Percentiles rank a stretch among this genome's conserved stretches.
Evolutionary conservation across 2,797 vertebrate genomes (phyloP).

Genomic region (Adrianichthys oophorus): DNA sequence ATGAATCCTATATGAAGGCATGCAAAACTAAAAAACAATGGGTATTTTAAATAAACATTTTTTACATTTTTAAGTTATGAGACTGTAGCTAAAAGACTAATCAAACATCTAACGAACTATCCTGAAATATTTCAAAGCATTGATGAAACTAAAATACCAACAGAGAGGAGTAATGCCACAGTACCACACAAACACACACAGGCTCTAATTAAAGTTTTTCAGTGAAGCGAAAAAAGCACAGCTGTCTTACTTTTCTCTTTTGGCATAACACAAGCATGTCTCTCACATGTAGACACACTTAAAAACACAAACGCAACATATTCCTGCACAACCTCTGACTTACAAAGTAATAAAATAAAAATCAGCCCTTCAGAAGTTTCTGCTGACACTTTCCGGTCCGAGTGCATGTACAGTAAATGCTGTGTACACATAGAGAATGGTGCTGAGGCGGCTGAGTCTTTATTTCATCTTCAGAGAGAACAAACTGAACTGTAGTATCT

Average conservation of each 20-base stretch:
- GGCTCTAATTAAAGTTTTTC: slow-evolving; percentile 68
- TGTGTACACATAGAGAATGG: slow-evolving; percentile 41
- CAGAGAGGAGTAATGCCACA: slow-evolving; percentile 31
- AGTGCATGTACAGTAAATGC: slow-evolving; percentile 53
- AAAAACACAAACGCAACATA: slow-evolving; percentile 33
- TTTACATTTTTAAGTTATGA: too few relatives aligned
- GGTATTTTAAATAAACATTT: too few relatives aligned
- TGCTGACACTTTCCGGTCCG: slow-evolving; percentile 49
- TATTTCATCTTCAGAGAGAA: slow-evolving; percentile 37
- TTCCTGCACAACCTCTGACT: slow-evolving; percentile 9
- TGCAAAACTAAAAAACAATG: background rate
- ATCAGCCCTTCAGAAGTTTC: slow-evolving; percentile 37
- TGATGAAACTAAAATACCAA: slow-evolving; percentile 45
- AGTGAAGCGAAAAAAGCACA: slow-evolving; percentile 69
- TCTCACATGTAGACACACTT: slow-evolving; percentile 31
- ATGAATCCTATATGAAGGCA: background rate
- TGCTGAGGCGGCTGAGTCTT: slow-evolving; percentile 37
- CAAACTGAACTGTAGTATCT: slow-evolving; percentile 21
- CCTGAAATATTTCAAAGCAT: slow-evolving; percentile 8
- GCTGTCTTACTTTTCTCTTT: slow-evolving; percentile 63
- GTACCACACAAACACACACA: slow-evolving; percentile 17
- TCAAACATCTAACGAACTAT: too few relatives aligned
- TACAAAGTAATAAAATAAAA: slow-evolving; percentile 40
- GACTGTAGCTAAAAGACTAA: too few relatives aligned
- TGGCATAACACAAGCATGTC: slow-evolving; percentile 35